Conservation (phyloP, 1,140 invertebrate genomes). For the Chironomus striatipennis region DNA sequence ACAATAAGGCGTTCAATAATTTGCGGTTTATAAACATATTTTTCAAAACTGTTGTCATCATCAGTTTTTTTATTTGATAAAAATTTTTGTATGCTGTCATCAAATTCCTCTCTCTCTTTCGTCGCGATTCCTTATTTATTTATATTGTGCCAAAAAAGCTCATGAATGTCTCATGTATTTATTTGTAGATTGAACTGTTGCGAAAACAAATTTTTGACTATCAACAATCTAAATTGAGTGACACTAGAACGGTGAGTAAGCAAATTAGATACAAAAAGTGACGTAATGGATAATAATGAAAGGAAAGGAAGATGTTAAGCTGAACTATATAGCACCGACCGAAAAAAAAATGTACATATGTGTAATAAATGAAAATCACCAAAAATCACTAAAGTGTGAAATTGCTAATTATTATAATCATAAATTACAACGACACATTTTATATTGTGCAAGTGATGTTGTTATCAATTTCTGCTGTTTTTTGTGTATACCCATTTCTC, state of each 20-base stretch:
- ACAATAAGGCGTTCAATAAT: neutral
- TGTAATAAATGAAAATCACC: neutral
- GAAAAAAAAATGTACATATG: too few species aligned
- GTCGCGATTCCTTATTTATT: neutral
- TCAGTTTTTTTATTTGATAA: neutral
- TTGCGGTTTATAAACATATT: neutral
- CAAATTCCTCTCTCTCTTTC: neutral
- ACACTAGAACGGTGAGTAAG: constrained; percentile 12
- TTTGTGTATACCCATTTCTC: neutral
- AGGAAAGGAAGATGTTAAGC: neutral
- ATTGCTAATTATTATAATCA: constrained; percentile 9
- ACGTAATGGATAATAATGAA: constrained; percentile 1
- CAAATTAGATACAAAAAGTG: neutral
- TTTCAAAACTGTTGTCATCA: neutral
- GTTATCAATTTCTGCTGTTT: neutral
- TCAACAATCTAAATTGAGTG: neutral
- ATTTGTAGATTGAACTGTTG: neutral
- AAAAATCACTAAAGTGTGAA: neutral
- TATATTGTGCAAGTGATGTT: neutral
- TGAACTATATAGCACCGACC: too few species aligned
- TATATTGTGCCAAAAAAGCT: neutral
- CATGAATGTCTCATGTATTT: neutral
- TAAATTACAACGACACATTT: constrained; percentile 2
- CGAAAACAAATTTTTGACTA: constrained; percentile 8
- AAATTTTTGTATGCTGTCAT: neutral